Percentiles rank a stretch among this genome's conserved stretches.
phyloP scores from a whole-genome alignment of 2,797 vertebrate genomes.

The Toxotes lorentzi region DNA sequence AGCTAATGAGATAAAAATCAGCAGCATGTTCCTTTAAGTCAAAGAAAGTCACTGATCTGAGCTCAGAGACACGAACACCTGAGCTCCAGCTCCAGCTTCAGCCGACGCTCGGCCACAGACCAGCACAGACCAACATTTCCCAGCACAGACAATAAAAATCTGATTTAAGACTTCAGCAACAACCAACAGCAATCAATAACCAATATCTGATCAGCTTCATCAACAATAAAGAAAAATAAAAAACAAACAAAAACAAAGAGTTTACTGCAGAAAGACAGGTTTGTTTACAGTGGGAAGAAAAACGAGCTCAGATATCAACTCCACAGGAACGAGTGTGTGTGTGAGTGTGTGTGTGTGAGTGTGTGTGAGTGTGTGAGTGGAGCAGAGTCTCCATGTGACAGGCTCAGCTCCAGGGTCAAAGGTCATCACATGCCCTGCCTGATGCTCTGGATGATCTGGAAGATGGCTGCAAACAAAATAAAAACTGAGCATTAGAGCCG shows the following conservation, averaged over 20 bases:
- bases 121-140: background rate
- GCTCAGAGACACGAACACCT: background rate
- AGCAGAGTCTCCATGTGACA: constrained; percentile 8
- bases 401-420: constrained; percentile 39
- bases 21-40: constrained; percentile 9
- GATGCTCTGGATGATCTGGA: constrained; percentile 89
- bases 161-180: constrained; percentile 50
- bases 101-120: background rate
- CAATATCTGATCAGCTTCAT: constrained; percentile 50
- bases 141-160: background rate
- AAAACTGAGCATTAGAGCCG: no score
- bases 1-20: background rate
- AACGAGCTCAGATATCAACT: constrained; percentile 44
- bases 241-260: constrained; percentile 14
- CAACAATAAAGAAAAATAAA: constrained; percentile 13
- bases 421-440: constrained; percentile 84
- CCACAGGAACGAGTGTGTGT: constrained; percentile 53
- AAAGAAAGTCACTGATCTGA: background rate
- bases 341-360: constrained; percentile 8
- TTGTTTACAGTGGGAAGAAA: constrained; percentile 25
- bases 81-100: background rate
- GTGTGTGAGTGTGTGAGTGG: background rate
- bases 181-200: constrained; percentile 29
- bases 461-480: constrained; percentile 77
- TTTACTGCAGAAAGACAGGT: background rate